Percentiles rank a stretch among this genome's conserved stretches.
Conservation (phyloP, 2,797 vertebrate species). For the Scarus forsteni region DNA sequence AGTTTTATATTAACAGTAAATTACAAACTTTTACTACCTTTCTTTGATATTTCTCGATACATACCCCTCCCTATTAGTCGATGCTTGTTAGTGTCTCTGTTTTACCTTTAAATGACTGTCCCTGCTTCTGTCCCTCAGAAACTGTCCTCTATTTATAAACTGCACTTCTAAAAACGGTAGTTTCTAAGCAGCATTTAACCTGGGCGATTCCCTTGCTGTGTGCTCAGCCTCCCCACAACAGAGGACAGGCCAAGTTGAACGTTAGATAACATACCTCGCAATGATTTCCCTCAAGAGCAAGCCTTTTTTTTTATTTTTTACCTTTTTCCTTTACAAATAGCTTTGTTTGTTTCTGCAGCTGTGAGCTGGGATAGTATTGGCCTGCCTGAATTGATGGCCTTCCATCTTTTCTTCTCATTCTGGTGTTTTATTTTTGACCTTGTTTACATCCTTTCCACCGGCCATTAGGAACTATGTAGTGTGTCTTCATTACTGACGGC, state of each 20-base stretch:
- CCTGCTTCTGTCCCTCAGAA: conserved; percentile 53
- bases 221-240: conserved; percentile 35
- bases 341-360: conserved; percentile 37
- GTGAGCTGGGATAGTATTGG: conserved; percentile 25
- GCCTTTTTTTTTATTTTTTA: conserved; percentile 13
- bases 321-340: conserved; percentile 47
- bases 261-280: conserved; percentile 46
- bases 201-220: conserved; percentile 28
- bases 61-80: conserved; percentile 2
- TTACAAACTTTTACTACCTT: background rate
- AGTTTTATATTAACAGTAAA: background rate
- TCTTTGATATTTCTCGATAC: background rate
- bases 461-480: conserved; percentile 54
- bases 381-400: conserved; percentile 8
- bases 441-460: conserved; percentile 65
- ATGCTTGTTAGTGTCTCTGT: conserved; percentile 5
- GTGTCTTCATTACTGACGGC: conserved; percentile 69
- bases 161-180: conserved; percentile 33
- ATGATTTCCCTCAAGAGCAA: conserved; percentile 55
- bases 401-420: conserved; percentile 34
- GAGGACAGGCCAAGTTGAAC: conserved; percentile 53
- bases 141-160: conserved; percentile 60
- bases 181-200: conserved; percentile 44
- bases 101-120: conserved; percentile 38
- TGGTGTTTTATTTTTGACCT: conserved; percentile 60